A percentile compares a stretch with the other conserved stretches of the same genome.
These are phyloP conservation scores for Silvanus unidentatus DNA, from an alignment of 2,888 invertebrate species.

Conservation along the genomic window DNA sequence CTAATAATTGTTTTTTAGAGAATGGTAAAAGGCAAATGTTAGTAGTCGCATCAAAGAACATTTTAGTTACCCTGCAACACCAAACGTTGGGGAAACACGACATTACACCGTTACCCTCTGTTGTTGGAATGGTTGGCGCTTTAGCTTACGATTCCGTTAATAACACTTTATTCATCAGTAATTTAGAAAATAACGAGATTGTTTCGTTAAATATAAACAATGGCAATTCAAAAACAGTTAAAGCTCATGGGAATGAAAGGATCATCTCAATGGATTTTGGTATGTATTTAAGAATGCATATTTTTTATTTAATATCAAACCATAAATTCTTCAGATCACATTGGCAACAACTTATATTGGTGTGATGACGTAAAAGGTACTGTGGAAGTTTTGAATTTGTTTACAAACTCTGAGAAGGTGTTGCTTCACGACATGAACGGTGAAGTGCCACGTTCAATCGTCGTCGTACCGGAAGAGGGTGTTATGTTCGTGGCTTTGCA, in stretches of 20 bases:
- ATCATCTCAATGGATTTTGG: constrained; percentile 57
- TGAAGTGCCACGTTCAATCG: constrained; percentile 64
- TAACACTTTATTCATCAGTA: constrained; percentile 51
- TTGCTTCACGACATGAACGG: constrained; percentile 54
- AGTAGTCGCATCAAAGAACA: constrained; percentile 53
- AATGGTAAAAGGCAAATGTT: constrained; percentile 48
- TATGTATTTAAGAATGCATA: too few species aligned
- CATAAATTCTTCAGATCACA: constrained; percentile 51
- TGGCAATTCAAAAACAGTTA: constrained; percentile 31
- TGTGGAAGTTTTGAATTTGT: constrained; percentile 60
- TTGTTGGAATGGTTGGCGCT: constrained; percentile 55
- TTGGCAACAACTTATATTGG: constrained; percentile 69
- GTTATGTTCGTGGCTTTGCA: constrained; percentile 60
- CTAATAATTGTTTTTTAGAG: constrained; percentile 33
- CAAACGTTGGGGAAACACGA: constrained; percentile 62
- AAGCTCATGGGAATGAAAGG: constrained; percentile 46
- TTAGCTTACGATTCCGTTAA: constrained; percentile 60
- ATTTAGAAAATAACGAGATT: constrained; percentile 47
- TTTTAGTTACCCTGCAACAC: constrained; percentile 59
- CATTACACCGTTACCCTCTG: constrained; percentile 39
- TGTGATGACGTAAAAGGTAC: constrained; percentile 57
- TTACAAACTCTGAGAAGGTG: constrained; percentile 53
- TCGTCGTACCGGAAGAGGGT: constrained; percentile 60
- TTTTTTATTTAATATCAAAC: constrained; percentile 2
- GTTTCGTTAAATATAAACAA: constrained; percentile 42